Percentiles rank a stretch among this genome's conserved stretches.
These are phyloP conservation scores for Phaetusa simplex DNA, from an alignment of 2,113 vertebrate species.

Conservation along the genomic window DNA sequence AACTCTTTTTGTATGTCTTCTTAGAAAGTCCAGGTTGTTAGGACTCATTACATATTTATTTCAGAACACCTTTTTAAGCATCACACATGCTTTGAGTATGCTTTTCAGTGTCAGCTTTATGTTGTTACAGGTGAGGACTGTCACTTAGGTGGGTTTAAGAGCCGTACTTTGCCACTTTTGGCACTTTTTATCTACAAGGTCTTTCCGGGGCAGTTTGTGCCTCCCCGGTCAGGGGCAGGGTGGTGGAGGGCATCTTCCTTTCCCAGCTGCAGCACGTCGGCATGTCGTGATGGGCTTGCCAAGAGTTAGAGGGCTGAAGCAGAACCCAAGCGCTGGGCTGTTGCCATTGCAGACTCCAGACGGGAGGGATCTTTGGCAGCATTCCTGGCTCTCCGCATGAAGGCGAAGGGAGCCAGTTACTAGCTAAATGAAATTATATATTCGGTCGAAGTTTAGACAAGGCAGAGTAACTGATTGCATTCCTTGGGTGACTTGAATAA, in stretches of 20 bases:
- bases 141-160: neutral
- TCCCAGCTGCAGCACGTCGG: neutral
- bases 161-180: neutral
- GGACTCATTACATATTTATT: neutral
- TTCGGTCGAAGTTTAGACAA: neutral
- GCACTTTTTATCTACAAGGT: neutral
- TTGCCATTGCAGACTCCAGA: neutral
- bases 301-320: neutral
- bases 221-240: fast-evolving
- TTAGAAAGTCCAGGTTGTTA: neutral
- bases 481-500: neutral
- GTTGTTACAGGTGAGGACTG: neutral
- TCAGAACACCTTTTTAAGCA: neutral
- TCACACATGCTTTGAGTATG: neutral
- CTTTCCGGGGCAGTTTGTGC: neutral
- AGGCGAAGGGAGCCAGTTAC: neutral
- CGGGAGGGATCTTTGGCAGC: constrained; percentile 3
- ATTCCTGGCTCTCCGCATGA: neutral
- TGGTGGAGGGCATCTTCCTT: neutral
- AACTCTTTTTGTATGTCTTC: neutral
- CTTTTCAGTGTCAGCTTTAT: neutral
- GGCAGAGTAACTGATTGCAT: neutral
- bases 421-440: constrained; percentile 10
- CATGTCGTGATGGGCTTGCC: neutral
- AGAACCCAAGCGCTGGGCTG: neutral